Evolutionary conservation across 2,797 vertebrate species (phyloP).

Genomic region (Helostoma temminkii): DNA sequence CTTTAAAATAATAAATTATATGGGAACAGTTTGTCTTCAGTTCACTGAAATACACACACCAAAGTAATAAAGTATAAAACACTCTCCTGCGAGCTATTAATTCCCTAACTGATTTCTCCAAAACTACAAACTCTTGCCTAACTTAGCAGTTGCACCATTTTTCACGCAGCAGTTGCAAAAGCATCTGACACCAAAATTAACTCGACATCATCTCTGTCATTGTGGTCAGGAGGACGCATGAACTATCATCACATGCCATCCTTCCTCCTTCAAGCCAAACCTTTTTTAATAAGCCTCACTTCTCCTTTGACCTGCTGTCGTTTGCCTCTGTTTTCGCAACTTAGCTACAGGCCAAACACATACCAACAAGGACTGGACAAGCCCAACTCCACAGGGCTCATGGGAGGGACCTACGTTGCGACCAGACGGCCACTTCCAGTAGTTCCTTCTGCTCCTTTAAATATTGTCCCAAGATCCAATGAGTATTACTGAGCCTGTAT

Average conservation of each 20-base stretch:
- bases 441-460: slow-evolving; percentile 12
- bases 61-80: not conserved
- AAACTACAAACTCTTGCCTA: not conserved
- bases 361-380: slow-evolving; percentile 17
- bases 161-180: slow-evolving; percentile 11
- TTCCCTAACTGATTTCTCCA: not conserved
- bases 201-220: not conserved
- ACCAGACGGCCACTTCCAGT: not conserved
- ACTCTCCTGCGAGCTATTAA: not conserved
- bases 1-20: not conserved
- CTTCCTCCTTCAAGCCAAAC: slow-evolving; percentile 62
- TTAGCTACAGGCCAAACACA: slow-evolving; percentile 7
- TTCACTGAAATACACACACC: not conserved
- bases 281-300: slow-evolving; percentile 42
- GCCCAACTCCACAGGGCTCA: not conserved
- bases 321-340: slow-evolving; percentile 15
- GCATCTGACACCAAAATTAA: slow-evolving; percentile 3
- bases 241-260: slow-evolving; percentile 63
- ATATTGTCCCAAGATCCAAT: slow-evolving; percentile 21
- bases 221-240: slow-evolving; percentile 43
- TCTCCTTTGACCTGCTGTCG: slow-evolving; percentile 56
- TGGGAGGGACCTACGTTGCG: not conserved
- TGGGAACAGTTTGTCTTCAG: not conserved
- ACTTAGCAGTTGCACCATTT: slow-evolving; percentile 33
- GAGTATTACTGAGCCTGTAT: slow-evolving; percentile 50